Percentiles rank a stretch among this genome's conserved stretches.
phyloP scores from a whole-genome alignment of 2,113 vertebrate genomes.

The Camelus bactrianus region DNA sequence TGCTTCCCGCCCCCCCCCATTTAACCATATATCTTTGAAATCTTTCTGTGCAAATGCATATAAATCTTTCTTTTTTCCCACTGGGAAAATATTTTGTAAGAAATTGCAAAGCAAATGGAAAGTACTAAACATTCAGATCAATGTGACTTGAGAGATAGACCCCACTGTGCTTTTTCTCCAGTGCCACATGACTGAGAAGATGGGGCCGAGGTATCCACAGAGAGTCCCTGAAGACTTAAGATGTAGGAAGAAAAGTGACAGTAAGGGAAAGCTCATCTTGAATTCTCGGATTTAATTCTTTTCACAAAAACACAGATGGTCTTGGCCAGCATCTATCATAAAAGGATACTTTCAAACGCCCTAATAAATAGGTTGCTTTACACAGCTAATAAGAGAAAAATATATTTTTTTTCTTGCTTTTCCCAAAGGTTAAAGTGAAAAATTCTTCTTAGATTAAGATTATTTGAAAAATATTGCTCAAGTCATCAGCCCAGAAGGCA shows the following conservation, averaged over 20 bases:
- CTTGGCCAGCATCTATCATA: background rate
- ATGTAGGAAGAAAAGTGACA: background rate
- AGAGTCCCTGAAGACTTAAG: background rate
- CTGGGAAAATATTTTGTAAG: background rate
- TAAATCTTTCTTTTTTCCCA: background rate
- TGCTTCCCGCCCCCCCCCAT: no score
- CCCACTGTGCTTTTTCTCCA: background rate
- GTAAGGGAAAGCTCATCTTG: background rate
- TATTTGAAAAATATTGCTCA: slow-evolving; percentile 34
- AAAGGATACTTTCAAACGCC: background rate
- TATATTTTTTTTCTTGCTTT: background rate
- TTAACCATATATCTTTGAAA: background rate
- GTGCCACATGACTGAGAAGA: background rate
- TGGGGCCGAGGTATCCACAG: background rate
- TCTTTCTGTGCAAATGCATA: background rate
- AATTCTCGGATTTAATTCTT: background rate
- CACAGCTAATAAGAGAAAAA: background rate
- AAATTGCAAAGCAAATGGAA: background rate
- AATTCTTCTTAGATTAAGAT: background rate
- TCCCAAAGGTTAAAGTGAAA: background rate
- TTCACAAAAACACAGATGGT: background rate
- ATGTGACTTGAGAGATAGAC: background rate
- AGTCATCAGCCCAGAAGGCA: background rate
- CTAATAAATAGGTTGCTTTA: background rate
- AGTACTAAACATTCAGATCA: background rate